These are phyloP conservation scores for Scaptomyza pallida DNA, from an alignment of 1,140 invertebrate species.

Conservation along the genomic window DNA sequence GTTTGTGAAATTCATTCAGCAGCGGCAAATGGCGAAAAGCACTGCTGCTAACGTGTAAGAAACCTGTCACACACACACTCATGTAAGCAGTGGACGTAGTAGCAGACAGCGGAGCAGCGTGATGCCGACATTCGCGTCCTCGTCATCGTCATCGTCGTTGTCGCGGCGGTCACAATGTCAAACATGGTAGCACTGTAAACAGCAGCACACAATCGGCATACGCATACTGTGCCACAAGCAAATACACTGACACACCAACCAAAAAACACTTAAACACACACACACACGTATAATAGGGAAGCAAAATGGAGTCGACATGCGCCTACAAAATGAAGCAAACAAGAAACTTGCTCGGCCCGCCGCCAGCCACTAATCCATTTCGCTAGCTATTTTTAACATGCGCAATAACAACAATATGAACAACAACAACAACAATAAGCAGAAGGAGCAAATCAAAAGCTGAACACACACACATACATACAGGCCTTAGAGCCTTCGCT, in stretches of 20 bases:
- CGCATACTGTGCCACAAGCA: conserved; percentile 18
- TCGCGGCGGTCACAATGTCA: conserved; percentile 71
- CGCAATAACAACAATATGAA: conserved; percentile 56
- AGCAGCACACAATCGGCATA: conserved; percentile 15
- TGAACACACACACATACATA: conserved; percentile 36
- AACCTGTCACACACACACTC: neutral
- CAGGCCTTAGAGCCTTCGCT: conserved; percentile 33
- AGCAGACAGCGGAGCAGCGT: conserved; percentile 21
- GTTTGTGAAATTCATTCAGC: conserved; percentile 69
- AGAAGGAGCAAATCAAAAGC: conserved; percentile 75
- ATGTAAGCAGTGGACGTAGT: neutral
- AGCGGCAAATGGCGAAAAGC: conserved; percentile 28
- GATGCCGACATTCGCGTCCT: neutral
- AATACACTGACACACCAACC: conserved; percentile 21
- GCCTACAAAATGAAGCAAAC: conserved; percentile 41
- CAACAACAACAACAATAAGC: too few relatives aligned
- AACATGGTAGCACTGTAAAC: conserved; percentile 57
- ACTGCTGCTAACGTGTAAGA: conserved; percentile 27
- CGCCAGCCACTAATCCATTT: conserved; percentile 67
- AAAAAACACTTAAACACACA: conserved; percentile 6
- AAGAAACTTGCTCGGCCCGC: conserved; percentile 5
- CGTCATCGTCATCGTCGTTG: conserved; percentile 12
- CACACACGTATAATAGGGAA: neutral
- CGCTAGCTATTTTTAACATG: conserved; percentile 78
- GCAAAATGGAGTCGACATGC: conserved; percentile 52